Conservation (phyloP, 1,140 invertebrate species). For the Caenorhabditis latens region DNA sequence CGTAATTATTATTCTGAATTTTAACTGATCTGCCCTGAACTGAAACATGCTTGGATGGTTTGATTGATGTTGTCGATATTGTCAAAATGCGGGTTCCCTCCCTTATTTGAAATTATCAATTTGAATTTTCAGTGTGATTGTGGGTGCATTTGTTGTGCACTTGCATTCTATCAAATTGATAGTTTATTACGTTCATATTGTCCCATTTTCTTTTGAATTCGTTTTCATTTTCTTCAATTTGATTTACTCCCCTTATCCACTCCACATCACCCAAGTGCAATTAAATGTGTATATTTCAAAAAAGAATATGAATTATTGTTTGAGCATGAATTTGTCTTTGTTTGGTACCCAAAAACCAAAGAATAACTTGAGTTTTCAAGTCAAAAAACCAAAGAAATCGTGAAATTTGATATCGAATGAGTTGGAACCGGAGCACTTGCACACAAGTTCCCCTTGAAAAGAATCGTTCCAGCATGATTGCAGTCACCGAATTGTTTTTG, state of each 20-base stretch:
- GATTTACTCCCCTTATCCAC: background rate
- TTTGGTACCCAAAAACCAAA: background rate
- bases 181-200: background rate
- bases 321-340: background rate
- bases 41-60: slow-evolving; percentile 26
- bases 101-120: background rate
- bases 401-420: background rate
- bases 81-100: slow-evolving; percentile 12
- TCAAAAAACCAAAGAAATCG: too few species aligned
- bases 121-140: slow-evolving; percentile 12
- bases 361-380: background rate
- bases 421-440: slow-evolving; percentile 40
- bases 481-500: slow-evolving; percentile 55
- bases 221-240: background rate
- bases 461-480: slow-evolving; percentile 30
- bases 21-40: slow-evolving; percentile 13
- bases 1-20: slow-evolving; percentile 66
- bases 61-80: slow-evolving; percentile 58
- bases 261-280: slow-evolving; percentile 14
- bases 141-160: slow-evolving; percentile 10
- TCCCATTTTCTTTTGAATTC: background rate
- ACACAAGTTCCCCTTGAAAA: background rate
- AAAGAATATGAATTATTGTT: background rate
- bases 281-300: background rate
- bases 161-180: background rate